These are phyloP conservation scores for Sympetrum striolatum DNA, from an alignment of 2,888 invertebrate genomes.

Conservation along the genomic window DNA sequence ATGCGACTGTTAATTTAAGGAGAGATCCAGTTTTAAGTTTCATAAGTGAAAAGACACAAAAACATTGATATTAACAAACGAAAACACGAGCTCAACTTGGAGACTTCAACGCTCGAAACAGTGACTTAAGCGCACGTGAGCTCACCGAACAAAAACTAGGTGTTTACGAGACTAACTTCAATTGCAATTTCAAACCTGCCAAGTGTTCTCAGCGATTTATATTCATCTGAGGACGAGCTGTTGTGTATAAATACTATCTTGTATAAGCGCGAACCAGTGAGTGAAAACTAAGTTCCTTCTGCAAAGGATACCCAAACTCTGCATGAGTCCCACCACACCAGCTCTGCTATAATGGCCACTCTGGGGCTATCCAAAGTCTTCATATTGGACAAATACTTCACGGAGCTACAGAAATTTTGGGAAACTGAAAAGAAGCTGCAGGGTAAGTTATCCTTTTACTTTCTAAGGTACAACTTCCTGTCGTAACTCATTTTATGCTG, in stretches of 20 bases:
- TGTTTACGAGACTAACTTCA: not conserved
- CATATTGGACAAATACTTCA: slow-evolving; percentile 97
- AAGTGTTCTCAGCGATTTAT: no score
- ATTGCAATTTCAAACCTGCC: no score
- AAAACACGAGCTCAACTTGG: not conserved
- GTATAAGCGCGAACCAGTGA: not conserved
- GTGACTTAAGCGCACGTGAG: not conserved
- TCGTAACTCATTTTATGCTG: no score
- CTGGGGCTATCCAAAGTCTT: slow-evolving; percentile 96
- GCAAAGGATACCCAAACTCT: slow-evolving; percentile 40
- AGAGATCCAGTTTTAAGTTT: not conserved
- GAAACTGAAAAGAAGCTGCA: slow-evolving; percentile 94
- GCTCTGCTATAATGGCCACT: slow-evolving; percentile 78
- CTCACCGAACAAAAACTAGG: not conserved
- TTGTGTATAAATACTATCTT: not conserved
- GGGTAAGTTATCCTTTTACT: slow-evolving; percentile 69
- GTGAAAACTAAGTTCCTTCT: slow-evolving; percentile 28
- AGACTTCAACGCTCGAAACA: not conserved
- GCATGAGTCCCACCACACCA: slow-evolving; percentile 17
- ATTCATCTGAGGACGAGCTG: not conserved
- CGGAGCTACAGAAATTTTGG: slow-evolving; percentile 95
- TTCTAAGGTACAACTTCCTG: not conserved
- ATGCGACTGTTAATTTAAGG: no score
- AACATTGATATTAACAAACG: not conserved
- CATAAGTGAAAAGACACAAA: not conserved